Base-by-base conservation (phyloP, 2,888 invertebrate genomes). In the Morpho deidamia region DNA sequence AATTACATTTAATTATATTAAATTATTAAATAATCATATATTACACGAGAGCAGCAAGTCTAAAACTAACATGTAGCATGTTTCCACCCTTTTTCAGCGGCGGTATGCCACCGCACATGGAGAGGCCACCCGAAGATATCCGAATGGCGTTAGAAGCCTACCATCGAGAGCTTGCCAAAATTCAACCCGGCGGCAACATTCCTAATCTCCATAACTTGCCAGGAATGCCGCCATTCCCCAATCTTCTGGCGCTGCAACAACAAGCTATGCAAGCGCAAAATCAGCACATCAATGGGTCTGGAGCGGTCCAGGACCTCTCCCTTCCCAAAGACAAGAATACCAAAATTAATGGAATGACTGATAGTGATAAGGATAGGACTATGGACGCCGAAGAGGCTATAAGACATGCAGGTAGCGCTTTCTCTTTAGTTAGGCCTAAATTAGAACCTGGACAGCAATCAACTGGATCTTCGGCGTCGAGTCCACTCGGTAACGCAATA, bases 91-190 rank as follows among this genome's bases (percentile, higher is more conserved):
- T 95, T 91, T 94, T 96, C 87, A 95, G 95, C 74, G 92, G 93
- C 66, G 92, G 93, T 51, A 91, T 91, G 76, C 90, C 92, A 67
- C 92, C 92, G 51, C 90, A 92, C 68, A 91, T 90, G 83, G 89
- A 89, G 67, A 73, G 90, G 61, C 88, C 89, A 51, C 89, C 95
- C n/a, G 97, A 97, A 67, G 97, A 97, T 70, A 95, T 97, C 71
- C 93, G 97, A 41, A 91, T 97, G 90, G 96, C 97, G 9, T 84
- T 97, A 43, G 97, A 97, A 72, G 95, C 97, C 32, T 98, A 97
- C 86, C 97, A 97, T 77, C 94, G 98, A 61, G 98, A 99, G 83
- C 91, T 99, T 61, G 95, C 96, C 71, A 97, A 98, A 80, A 90
- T 98, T 63, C 97, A 95, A 74, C 93, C 92, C 8, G 91, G 91